Percentiles rank a stretch among this genome's conserved stretches.
These are phyloP conservation scores for Acanthopleura granulata DNA, from an alignment of 2,888 invertebrate genomes.

Conservation along the genomic window DNA sequence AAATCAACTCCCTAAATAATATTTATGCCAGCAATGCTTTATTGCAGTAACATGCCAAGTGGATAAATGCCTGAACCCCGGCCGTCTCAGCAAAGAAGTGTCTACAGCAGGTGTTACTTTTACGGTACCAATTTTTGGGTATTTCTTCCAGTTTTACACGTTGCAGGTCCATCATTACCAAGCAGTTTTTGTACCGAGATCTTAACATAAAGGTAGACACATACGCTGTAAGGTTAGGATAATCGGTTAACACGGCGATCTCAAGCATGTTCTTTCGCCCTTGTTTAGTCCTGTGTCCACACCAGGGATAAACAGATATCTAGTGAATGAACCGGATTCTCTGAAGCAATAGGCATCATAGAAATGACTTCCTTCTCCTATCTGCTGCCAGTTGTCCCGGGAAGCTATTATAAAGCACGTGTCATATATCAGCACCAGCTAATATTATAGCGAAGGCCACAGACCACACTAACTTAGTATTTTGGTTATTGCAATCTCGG, in stretches of 20 bases:
- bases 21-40: neutral
- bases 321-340: no score
- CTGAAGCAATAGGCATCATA: no score
- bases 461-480: neutral
- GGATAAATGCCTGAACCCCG: neutral
- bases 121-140: neutral
- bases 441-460: neutral
- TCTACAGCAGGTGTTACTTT: neutral
- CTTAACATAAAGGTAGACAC: no score
- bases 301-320: no score
- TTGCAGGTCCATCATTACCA: no score
- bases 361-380: no score
- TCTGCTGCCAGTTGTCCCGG: no score
- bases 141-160: neutral
- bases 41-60: neutral
- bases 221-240: no score
- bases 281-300: no score
- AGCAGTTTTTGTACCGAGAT: no score
- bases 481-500: neutral
- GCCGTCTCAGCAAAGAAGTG: neutral
- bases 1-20: slow-evolving; percentile 10
- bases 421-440: neutral
- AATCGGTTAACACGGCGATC: no score
- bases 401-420: neutral
- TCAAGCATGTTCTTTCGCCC: no score